Evolutionary conservation across 2,888 invertebrate genomes (phyloP), one percentile per base, ranked within the genome.

Genomic region (Pyralis farinalis): DNA sequence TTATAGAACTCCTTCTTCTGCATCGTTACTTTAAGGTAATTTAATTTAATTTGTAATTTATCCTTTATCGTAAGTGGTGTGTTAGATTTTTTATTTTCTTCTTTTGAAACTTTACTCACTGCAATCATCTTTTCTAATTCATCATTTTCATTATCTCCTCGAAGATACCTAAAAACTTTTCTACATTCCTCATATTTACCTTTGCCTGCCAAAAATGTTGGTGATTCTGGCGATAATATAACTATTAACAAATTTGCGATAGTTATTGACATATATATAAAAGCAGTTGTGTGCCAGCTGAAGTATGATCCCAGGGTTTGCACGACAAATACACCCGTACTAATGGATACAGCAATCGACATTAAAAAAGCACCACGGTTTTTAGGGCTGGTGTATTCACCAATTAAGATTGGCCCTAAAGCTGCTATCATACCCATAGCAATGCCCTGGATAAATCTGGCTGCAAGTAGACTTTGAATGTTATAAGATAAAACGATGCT

Each of bases 21-120:
- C 1, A 78, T 57, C 61, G 7, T 78, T 62, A 7, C 92, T 92
- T 51, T 93, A 76, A 28, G 92, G 79, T 84, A 90, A 92, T 36
- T 84, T 71, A 16, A 92, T 91, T 0, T 91, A 83, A 22, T 72
- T 63, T 46, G 82, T 0, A 93, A 91, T 31, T 91, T 89, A 0
- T 84, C 82, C 83, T 72, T 16, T 81, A 79, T 0, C 90, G 90
- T 87, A 0, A 93, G 93, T 0, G 93, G 91, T 71, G 94, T 94
- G 0, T 92, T 92, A 0, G 83, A 80, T 34, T 63, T 68, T 7
- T 74, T 7, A 7, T 25, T 51, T 0, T 79, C 73, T 21, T 82
- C 70, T 1, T 77, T 25, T 12, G 92, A 62, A 21, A 91, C 83
- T 1, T 82, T 20, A 34, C n/a, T 0, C 44, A 11, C 50, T 40